Percentiles rank a stretch among this genome's conserved stretches.
phyloP scores from a whole-genome alignment of 2,888 invertebrate species.

The Rhagonycha fulva region DNA sequence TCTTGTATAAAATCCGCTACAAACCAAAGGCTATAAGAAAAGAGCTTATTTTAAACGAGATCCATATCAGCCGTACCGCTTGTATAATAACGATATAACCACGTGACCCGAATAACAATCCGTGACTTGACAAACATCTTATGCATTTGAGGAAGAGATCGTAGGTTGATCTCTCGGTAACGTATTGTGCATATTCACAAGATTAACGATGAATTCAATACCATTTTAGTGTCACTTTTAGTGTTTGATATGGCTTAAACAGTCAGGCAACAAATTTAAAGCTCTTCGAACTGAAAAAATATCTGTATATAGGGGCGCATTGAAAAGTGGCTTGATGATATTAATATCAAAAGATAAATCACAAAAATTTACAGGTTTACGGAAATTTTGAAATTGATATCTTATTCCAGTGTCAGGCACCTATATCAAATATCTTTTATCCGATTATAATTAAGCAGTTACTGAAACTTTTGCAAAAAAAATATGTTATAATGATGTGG shows the following conservation, averaged over 20 bases:
- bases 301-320: background rate
- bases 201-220: background rate
- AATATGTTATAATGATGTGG: background rate
- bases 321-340: no score
- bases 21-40: constrained; percentile 25
- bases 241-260: background rate
- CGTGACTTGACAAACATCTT: constrained; percentile 45
- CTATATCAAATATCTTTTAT: background rate
- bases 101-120: constrained; percentile 46
- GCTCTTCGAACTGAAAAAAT: background rate
- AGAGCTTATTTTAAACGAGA: constrained; percentile 26
- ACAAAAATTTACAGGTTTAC: background rate
- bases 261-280: background rate
- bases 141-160: constrained; percentile 34
- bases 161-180: constrained; percentile 11
- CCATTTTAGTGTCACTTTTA: background rate
- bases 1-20: constrained; percentile 21
- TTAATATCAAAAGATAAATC: background rate
- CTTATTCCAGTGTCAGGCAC: background rate
- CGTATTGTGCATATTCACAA: background rate
- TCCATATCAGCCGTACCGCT: constrained; percentile 32
- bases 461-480: background rate
- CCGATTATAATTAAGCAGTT: background rate
- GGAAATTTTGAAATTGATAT: background rate
- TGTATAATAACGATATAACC: constrained; percentile 45